These are phyloP conservation scores for Leptarthrus brevirostris DNA, from an alignment of 2,888 invertebrate genomes.

Conservation along the genomic window DNA sequence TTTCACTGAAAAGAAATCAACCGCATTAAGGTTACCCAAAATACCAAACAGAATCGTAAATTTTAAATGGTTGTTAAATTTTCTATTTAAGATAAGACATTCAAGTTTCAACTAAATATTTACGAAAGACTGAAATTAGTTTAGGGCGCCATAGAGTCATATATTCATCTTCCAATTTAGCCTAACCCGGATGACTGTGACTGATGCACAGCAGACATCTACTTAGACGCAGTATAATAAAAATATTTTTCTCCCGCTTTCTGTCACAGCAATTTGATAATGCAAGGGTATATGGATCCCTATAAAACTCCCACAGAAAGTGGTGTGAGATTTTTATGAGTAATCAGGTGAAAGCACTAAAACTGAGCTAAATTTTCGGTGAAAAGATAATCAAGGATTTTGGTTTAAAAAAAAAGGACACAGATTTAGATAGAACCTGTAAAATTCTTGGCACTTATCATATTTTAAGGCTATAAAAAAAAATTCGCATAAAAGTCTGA, in stretches of 20 bases:
- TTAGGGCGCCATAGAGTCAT: not conserved
- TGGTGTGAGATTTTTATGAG: constrained; percentile 10
- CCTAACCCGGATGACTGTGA: not conserved
- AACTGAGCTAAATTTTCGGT: not conserved
- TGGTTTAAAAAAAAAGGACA: no score
- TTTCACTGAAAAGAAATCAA: no score
- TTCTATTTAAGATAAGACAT: not conserved
- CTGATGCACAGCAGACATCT: not conserved
- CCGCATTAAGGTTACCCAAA: no score
- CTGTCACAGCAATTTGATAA: no score
- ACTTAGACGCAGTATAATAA: not conserved
- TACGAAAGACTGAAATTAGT: not conserved
- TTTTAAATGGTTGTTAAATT: not conserved
- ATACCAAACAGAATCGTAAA: not conserved
- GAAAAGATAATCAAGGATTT: not conserved
- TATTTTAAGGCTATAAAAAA: not conserved
- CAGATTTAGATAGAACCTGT: not conserved
- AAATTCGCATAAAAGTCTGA: no score
- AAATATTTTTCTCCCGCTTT: not conserved
- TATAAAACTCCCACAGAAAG: no score
- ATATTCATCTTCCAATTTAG: no score
- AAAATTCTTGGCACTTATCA: not conserved
- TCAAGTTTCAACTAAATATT: no score
- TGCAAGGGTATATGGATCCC: no score
- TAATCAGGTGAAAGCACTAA: constrained; percentile 22